Percentiles rank a stretch among this genome's conserved stretches.
phyloP scores from a whole-genome alignment of 2,888 invertebrate genomes.

The Megalurothrips usitatus region DNA sequence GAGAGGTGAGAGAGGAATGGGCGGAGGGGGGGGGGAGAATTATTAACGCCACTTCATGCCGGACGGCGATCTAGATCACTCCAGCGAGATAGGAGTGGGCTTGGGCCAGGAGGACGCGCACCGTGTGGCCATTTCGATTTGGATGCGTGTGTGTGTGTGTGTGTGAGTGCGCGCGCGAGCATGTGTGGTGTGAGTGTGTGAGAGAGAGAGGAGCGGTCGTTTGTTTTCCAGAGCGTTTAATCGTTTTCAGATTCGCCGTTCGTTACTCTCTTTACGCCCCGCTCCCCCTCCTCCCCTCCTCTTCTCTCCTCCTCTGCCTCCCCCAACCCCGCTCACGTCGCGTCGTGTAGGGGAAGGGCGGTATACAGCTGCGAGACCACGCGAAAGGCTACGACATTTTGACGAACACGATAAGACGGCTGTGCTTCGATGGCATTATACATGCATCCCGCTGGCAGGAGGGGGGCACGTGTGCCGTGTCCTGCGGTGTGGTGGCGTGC shows the following conservation, averaged over 20 bases:
- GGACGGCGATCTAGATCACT: slow-evolving; percentile 20
- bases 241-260: slow-evolving; percentile 26
- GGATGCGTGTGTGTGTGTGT: slow-evolving; percentile 12
- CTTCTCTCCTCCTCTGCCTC: neutral
- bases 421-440: too few species aligned
- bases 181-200: neutral
- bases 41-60: neutral
- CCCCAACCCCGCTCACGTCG: neutral
- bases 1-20: too few species aligned
- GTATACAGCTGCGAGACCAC: too few species aligned
- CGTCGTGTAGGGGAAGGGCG: too few species aligned
- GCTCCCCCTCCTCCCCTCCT: neutral
- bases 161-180: neutral
- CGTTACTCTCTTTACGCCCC: neutral
- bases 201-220: neutral
- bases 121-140: neutral
- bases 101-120: neutral
- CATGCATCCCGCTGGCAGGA: too few species aligned
- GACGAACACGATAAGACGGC: too few species aligned
- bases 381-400: too few species aligned
- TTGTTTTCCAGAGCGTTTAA: slow-evolving; percentile 19
- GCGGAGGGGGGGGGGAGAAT: neutral
- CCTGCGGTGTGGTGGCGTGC: too few species aligned
- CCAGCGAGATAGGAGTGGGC: neutral
- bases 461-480: too few species aligned